Percentiles rank a stretch among this genome's conserved stretches.
Evolutionary conservation across 1,140 invertebrate genomes (phyloP).

Genomic region (Philotrypesis tridentata): DNA sequence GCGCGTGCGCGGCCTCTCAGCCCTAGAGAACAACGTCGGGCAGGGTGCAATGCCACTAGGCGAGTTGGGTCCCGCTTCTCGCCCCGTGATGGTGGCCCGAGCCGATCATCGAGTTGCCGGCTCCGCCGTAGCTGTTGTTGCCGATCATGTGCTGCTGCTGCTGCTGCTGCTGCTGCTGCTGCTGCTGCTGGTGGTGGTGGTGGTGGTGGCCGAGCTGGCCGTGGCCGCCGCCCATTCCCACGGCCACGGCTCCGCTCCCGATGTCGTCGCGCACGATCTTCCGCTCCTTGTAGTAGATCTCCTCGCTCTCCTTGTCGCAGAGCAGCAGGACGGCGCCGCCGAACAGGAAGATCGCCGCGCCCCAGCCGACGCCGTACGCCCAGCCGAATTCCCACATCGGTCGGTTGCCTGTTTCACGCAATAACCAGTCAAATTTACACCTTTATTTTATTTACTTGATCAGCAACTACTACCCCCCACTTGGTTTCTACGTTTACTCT

Average conservation of each 20-base stretch:
- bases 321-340: conserved; percentile 93
- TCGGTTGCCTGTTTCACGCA: conserved; percentile 83
- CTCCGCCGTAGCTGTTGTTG: neutral
- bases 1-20: too few relatives aligned
- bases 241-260: conserved; percentile 62
- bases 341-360: conserved; percentile 95
- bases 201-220: neutral
- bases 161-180: too few relatives aligned
- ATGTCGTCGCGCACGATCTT: conserved; percentile 86
- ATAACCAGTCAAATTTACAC: too few relatives aligned
- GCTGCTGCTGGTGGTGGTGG: too few relatives aligned
- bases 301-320: conserved; percentile 98
- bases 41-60: conserved; percentile 85
- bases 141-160: neutral
- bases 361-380: conserved; percentile 98
- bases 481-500: too few relatives aligned
- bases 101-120: conserved; percentile 52
- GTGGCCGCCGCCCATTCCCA: neutral
- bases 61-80: conserved; percentile 71
- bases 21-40: conserved; percentile 84
- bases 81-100: conserved; percentile 61
- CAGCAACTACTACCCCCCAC: too few relatives aligned
- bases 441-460: too few relatives aligned
- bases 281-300: conserved; percentile 98
- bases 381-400: conserved; percentile 96